Conservation (phyloP, 2,797 vertebrate species). For the Ambastaia sidthimunki region DNA sequence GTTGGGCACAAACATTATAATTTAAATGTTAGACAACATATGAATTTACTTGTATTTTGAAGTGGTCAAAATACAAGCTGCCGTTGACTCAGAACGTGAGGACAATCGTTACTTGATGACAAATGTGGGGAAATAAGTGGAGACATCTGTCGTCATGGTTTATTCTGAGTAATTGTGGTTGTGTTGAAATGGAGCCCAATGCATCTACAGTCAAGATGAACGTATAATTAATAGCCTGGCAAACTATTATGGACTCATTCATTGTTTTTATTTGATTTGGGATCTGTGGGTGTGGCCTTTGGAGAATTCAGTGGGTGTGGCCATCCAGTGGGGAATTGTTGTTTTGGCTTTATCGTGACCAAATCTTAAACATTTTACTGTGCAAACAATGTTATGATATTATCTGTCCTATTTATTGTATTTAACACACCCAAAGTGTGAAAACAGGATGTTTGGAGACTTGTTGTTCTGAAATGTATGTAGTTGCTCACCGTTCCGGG, state of each 20-base stretch:
- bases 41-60: too few relatives aligned
- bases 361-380: background rate
- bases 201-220: background rate
- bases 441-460: slow-evolving; percentile 29
- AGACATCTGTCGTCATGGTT: too few relatives aligned
- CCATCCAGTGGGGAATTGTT: too few relatives aligned
- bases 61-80: too few relatives aligned
- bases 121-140: too few relatives aligned
- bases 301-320: too few relatives aligned
- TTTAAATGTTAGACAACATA: too few relatives aligned
- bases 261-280: background rate
- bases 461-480: background rate
- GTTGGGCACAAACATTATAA: background rate
- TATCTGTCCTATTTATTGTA: background rate
- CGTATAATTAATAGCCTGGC: background rate
- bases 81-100: too few relatives aligned
- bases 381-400: background rate
- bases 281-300: too few relatives aligned
- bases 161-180: background rate
- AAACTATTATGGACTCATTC: background rate
- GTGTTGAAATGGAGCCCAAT: background rate
- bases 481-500: slow-evolving; percentile 75
- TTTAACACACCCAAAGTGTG: background rate
- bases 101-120: too few relatives aligned
- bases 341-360: background rate